Evolutionary conservation across 2,888 invertebrate genomes (phyloP), one percentile per base, ranked within the genome.

Genomic region (Drosophila stalkeri): DNA sequence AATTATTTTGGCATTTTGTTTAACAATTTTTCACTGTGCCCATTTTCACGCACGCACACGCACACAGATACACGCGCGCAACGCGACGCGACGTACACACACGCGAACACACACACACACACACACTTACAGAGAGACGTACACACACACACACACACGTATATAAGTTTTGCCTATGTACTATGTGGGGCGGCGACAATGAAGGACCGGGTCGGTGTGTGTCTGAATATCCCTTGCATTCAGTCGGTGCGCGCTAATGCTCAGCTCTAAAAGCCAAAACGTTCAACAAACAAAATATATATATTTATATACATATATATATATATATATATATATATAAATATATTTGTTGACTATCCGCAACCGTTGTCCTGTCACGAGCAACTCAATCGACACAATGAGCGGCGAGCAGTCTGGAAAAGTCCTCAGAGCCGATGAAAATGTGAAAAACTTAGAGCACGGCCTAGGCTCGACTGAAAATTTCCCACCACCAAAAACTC

Each of bases 321-420:
- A 20, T 52, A 33, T 14, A 33, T 14, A 20, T 14, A 14, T 20
- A 35, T 35, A 20, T 27, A 39, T 41, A 39, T 20, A 20, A 37
- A 16, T 52, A 9, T 37, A 37, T 55, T 37, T 41, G 31, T 66
- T 43, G 51, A 47, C 80, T 73, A 72, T 80, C 74, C 90, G 86
- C 73, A 79, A 74, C 78, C 78, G 89, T 90, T 91, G 92, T 92
- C 92, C 93, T 92, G 91, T 86, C 92, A 89, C 92, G 82, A 92
- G 91, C 92, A 92, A 90, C 92, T 92, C 92, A 91, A 91, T 89
- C 91, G 92, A 92, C 90, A 92, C 92, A 92, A 92, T 92, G 90
- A 88, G 90, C 73, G 65, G 64, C 64, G 65, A 73, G 86, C 78
- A 62, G 64, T 75, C 80, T 81, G 86, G 92, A 89, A 90, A 91